Evolutionary conservation across 2,888 invertebrate species (phyloP).

Genomic region (Rhamnusium bicolor): DNA sequence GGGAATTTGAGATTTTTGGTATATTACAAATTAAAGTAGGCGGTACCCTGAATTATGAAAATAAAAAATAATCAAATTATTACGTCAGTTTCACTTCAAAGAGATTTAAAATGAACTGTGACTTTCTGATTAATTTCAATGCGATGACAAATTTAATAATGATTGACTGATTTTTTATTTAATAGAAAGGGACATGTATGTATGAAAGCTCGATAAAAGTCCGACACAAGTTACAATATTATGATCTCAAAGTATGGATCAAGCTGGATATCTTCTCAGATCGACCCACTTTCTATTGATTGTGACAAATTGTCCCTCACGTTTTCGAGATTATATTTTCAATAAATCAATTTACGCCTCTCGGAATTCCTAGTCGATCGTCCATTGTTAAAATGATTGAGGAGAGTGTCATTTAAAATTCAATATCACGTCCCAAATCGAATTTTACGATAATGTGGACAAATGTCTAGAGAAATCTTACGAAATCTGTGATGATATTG

Average conservation of each 20-base stretch:
- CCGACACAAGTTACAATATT: conserved; percentile 3
- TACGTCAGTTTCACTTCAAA: background rate
- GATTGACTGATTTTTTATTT: background rate
- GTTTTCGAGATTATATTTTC: conserved; percentile 30
- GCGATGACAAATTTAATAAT: background rate
- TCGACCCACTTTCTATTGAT: conserved; percentile 1
- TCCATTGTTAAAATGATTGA: background rate
- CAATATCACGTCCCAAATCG: conserved; percentile 5
- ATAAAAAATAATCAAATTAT: background rate
- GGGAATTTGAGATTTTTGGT: too few relatives aligned
- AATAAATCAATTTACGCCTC: conserved; percentile 28
- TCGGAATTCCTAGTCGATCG: conserved; percentile 15
- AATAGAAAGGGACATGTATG: background rate
- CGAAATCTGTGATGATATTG: background rate
- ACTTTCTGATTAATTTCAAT: background rate
- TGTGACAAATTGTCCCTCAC: conserved; percentile 29
- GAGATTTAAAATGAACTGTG: background rate
- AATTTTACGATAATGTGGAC: background rate
- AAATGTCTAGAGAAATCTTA: background rate
- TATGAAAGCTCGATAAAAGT: background rate
- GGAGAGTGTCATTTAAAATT: conserved; percentile 5
- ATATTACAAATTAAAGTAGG: too few relatives aligned
- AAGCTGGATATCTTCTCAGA: background rate
- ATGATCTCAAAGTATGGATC: background rate
- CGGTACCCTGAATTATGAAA: background rate